These are phyloP conservation scores for human (Homo sapiens) DNA, from an alignment of 2,113 vertebrate species.

Conservation along the genomic window DNA sequence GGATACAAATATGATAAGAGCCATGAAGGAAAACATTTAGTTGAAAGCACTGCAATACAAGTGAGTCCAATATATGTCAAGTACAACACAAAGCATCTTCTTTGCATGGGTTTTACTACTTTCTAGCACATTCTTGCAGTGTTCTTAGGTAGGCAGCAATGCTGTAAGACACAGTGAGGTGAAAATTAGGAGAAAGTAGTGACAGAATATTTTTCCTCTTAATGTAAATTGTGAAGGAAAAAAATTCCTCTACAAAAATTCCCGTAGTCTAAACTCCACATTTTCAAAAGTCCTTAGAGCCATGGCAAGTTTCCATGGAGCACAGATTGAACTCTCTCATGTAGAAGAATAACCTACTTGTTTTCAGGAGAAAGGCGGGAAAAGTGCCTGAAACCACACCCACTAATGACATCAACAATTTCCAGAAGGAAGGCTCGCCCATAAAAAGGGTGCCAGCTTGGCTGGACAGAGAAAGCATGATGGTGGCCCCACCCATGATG, in stretches of 20 bases:
- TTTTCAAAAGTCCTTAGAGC: background rate
- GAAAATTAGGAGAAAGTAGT: background rate
- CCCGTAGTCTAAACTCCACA: background rate
- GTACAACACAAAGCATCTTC: background rate
- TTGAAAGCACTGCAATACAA: background rate
- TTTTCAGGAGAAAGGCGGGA: slow-evolving; percentile 44
- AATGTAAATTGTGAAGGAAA: background rate
- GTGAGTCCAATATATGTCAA: background rate
- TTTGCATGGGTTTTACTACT: background rate
- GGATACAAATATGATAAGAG: background rate
- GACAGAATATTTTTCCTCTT: background rate
- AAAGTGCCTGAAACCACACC: slow-evolving; percentile 35
- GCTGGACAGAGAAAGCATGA: background rate
- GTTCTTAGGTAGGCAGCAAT: background rate
- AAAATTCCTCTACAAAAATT: background rate
- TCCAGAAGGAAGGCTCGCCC: slow-evolving; percentile 16
- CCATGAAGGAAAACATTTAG: background rate
- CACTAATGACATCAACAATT: slow-evolving; percentile 26
- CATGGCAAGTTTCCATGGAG: background rate
- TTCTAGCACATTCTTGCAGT: background rate
- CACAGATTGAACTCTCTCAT: background rate
- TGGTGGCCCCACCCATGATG: background rate
- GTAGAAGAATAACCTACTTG: slow-evolving; percentile 39
- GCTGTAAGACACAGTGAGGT: background rate
- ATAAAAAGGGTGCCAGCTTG: slow-evolving; percentile 21